Percentiles rank a stretch among this genome's conserved stretches.
Evolutionary conservation across 2,113 vertebrate species (phyloP).

Genomic region (Thunnus maccoyii): DNA sequence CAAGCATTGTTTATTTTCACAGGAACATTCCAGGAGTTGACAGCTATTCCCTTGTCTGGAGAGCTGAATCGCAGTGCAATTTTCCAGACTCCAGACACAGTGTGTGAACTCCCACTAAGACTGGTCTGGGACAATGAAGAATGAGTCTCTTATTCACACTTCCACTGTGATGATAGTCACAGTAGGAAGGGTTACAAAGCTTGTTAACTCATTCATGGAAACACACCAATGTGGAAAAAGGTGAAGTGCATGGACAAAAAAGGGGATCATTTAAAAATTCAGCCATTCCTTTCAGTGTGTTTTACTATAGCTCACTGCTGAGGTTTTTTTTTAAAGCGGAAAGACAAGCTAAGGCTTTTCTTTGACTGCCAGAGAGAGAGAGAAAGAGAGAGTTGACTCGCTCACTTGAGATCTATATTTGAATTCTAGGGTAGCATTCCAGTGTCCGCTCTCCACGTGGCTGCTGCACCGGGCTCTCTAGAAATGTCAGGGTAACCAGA

Average conservation of each 20-base stretch:
- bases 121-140: conserved; percentile 65
- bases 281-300: conserved; percentile 6
- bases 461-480: conserved; percentile 62
- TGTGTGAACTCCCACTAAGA: conserved; percentile 69
- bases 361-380: conserved; percentile 37
- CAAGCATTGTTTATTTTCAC: conserved; percentile 84
- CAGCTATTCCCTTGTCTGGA: conserved; percentile 81
- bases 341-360: conserved; percentile 36
- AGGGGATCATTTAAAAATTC: neutral
- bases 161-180: conserved; percentile 43
- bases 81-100: conserved; percentile 79
- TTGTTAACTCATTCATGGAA: conserved; percentile 31
- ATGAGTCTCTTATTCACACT: conserved; percentile 71
- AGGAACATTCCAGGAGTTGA: conserved; percentile 84
- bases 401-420: conserved; percentile 77
- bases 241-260: neutral
- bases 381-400: conserved; percentile 2
- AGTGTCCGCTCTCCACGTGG: conserved; percentile 59
- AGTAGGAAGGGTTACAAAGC: conserved; percentile 21
- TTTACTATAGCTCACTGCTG: conserved; percentile 2
- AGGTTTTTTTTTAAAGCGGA: conserved; percentile 1
- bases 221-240: neutral
- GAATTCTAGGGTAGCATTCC: conserved; percentile 72
- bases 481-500: conserved; percentile 83
- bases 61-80: conserved; percentile 65